Conservation (phyloP, 2,888 invertebrate genomes). For the Sycophila texana region DNA sequence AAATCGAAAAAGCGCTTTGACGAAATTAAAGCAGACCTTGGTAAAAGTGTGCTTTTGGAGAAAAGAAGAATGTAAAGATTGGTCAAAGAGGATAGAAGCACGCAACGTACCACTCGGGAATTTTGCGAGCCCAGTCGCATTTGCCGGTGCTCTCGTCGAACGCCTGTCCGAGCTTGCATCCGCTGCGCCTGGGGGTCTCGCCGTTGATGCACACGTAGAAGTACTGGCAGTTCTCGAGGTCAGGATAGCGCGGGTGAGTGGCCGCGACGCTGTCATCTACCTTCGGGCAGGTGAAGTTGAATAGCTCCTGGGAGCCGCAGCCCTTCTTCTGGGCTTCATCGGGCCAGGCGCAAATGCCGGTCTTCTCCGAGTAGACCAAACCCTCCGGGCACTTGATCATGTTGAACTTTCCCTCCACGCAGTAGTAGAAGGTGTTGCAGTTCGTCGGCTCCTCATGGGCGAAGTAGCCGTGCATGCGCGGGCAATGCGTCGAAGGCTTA, state of each 20-base stretch:
- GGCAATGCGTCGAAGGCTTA: slow-evolving; percentile 84
- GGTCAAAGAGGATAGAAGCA: neutral
- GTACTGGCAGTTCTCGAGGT: slow-evolving; percentile 92
- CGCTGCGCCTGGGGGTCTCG: slow-evolving; percentile 87
- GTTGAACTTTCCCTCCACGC: slow-evolving; percentile 92
- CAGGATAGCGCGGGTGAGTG: slow-evolving; percentile 91
- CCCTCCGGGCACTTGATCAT: slow-evolving; percentile 93
- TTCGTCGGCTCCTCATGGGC: slow-evolving; percentile 86
- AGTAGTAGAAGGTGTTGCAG: slow-evolving; percentile 92
- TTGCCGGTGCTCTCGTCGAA: slow-evolving; percentile 88
- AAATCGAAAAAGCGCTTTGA: neutral
- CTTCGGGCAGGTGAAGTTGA: slow-evolving; percentile 88
- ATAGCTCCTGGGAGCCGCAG: slow-evolving; percentile 90
- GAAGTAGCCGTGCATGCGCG: slow-evolving; percentile 91
- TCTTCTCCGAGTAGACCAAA: slow-evolving; percentile 90
- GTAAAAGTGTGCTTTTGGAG: neutral
- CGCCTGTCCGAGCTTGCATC: slow-evolving; percentile 92
- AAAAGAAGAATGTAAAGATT: too few species aligned
- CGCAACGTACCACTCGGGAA: slow-evolving; percentile 89
- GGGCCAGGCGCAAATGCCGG: slow-evolving; percentile 94
- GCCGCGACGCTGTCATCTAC: slow-evolving; percentile 84
- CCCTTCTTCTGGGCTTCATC: slow-evolving; percentile 93
- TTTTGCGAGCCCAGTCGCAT: slow-evolving; percentile 91
- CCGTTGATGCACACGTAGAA: slow-evolving; percentile 96
- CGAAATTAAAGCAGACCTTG: neutral